These are phyloP conservation scores for Metaphire vulgaris DNA, from an alignment of 1,140 invertebrate species.

Conservation along the genomic window DNA sequence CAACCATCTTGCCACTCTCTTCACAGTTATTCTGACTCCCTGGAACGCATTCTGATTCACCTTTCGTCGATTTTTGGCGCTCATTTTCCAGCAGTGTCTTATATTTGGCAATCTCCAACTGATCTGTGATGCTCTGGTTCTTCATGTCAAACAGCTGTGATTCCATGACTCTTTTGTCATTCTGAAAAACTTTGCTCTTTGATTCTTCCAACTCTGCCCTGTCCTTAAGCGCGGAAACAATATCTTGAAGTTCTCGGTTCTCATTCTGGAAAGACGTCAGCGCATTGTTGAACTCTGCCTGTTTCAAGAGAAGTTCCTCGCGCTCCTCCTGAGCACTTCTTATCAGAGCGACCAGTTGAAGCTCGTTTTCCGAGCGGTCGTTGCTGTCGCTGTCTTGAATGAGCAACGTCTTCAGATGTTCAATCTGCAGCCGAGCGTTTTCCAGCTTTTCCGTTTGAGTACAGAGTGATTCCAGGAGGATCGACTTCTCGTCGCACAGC, in stretches of 20 bases:
- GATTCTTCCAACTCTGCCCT: slow-evolving; percentile 33
- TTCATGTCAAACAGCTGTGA: slow-evolving; percentile 61
- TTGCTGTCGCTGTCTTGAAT: slow-evolving; percentile 48
- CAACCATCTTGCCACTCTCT: slow-evolving; percentile 63
- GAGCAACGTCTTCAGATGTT: slow-evolving; percentile 60
- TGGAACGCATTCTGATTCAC: slow-evolving; percentile 57
- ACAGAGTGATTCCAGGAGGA: slow-evolving; percentile 79
- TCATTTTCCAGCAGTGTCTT: slow-evolving; percentile 72
- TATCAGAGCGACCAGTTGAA: slow-evolving; percentile 71
- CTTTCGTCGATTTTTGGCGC: slow-evolving; percentile 58
- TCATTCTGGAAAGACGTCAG: slow-evolving; percentile 55
- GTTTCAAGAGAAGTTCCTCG: slow-evolving; percentile 58
- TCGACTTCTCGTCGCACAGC: slow-evolving; percentile 75
- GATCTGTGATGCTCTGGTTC: slow-evolving; percentile 60
- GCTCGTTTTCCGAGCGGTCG: slow-evolving; percentile 64
- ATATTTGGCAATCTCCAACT: slow-evolving; percentile 69
- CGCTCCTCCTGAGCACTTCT: slow-evolving; percentile 66
- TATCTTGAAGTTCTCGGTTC: slow-evolving; percentile 51
- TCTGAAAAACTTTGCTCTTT: neutral
- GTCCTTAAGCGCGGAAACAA: slow-evolving; percentile 52
- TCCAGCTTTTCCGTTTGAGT: slow-evolving; percentile 83
- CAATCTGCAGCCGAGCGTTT: slow-evolving; percentile 57
- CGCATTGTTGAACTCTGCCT: slow-evolving; percentile 67
- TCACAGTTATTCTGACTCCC: slow-evolving; percentile 35
- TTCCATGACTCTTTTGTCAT: neutral